phyloP scores from a whole-genome alignment of 2,113 vertebrate genomes.

The Setophaga coronata region DNA sequence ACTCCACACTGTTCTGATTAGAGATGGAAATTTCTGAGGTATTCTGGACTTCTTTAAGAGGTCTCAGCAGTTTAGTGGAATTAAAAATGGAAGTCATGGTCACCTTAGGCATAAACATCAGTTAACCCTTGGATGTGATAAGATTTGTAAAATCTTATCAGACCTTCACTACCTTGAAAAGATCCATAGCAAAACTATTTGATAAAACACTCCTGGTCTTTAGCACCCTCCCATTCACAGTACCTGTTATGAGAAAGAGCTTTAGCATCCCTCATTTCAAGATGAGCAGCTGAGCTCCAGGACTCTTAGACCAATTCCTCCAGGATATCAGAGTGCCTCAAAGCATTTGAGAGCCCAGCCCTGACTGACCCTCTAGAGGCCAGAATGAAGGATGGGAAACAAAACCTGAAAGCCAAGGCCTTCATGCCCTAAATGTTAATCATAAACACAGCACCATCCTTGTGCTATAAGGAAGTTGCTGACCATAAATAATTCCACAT shows the following conservation, averaged over 20 bases:
- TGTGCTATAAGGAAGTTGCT: neutral
- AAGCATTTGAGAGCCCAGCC: neutral
- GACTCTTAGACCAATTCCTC: neutral
- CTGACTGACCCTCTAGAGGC: neutral
- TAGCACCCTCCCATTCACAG: neutral
- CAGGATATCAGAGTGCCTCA: neutral
- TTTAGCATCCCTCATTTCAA: neutral
- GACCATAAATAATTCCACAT: neutral
- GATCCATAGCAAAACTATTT: neutral
- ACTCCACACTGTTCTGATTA: neutral
- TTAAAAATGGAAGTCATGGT: neutral
- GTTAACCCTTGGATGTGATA: neutral
- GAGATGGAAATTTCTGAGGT: neutral
- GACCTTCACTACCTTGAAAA: neutral
- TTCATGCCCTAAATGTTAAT: neutral
- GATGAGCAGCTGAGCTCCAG: neutral
- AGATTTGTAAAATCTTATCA: neutral
- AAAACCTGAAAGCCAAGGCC: neutral
- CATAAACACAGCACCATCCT: neutral
- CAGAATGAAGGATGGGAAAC: neutral
- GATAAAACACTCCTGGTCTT: neutral
- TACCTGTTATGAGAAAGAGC: rapidly evolving
- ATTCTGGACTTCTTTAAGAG: neutral
- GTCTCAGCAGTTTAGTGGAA: neutral
- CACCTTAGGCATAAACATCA: neutral